Evolutionary conservation across 2,113 vertebrate species (phyloP), one percentile per base, ranked within the genome.

Genomic region (Prionailurus viverrinus): DNA sequence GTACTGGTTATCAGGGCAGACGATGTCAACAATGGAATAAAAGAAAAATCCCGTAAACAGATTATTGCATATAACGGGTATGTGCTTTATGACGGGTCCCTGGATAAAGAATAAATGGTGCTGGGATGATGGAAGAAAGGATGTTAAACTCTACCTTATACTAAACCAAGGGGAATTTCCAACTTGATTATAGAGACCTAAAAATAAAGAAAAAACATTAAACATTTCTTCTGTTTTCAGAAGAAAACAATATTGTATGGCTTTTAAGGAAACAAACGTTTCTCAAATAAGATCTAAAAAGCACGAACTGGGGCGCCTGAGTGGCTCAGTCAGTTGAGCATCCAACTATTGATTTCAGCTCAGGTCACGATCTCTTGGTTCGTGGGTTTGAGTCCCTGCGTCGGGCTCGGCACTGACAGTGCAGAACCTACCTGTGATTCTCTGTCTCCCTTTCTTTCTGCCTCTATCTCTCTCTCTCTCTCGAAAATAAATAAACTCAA

Each of bases 201-300:
- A 91, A 81, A 29, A 73, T 51, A 41, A 92, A 85, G 51, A 10
- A 76, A 55, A 45, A 68, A 29, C 27, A 85, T 51, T 33, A n/a
- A 53, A 41, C 45, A 45, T 45, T 45, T 45, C 45, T 45, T 45
- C 45, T 45, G 81, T 7, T 33, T 92, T 36, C 41, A 92, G 27
- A 90, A 95, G 48, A 92, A 80, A 86, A 92, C 39, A 29, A 21
- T n/a, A 79, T 33, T 68, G 85, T 85, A 61, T 91, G 18, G 36
- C 8, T 68, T 86, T 53, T 39, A 86, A 41, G 51, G 36, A 95
- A 90, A 83, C n/a, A 65, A 73, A 65, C 3, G 2, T 14, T 76
- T 79, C 25, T 61, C 51, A 33, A 58, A 65, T 82, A 68, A 69
- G 39, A 78, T 31, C 33, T 12, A 45, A 69, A 78, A 91, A 58